phyloP scores from a whole-genome alignment of 2,888 invertebrate genomes.

The Eupsilia transversa region DNA sequence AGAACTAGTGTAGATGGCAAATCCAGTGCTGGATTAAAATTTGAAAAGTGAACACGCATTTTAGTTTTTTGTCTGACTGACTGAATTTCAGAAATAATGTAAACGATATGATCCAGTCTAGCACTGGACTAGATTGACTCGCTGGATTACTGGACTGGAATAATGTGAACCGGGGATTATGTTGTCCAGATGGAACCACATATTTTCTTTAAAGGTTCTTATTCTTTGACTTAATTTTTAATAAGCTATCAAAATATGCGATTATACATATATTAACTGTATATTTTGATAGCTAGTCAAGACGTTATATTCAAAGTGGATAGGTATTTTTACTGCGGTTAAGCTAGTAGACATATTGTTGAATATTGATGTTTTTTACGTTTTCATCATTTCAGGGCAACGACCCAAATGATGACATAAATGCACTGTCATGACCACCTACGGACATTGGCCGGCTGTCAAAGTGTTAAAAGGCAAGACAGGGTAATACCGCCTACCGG shows the following conservation, averaged over 20 bases:
- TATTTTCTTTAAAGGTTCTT: background rate
- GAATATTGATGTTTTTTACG: background rate
- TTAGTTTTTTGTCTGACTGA: too few relatives aligned
- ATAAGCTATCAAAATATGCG: background rate
- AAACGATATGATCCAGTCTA: too few relatives aligned
- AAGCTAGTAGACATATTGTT: background rate
- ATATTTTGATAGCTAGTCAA: too few relatives aligned
- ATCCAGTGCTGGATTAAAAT: too few relatives aligned
- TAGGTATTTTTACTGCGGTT: background rate
- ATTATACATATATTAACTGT: too few relatives aligned
- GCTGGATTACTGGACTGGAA: too few relatives aligned
- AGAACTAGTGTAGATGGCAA: too few relatives aligned
- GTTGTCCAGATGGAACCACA: background rate
- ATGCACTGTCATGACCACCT: constrained; percentile 18
- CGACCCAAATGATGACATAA: constrained; percentile 45
- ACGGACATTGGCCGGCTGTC: too few relatives aligned
- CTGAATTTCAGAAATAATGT: too few relatives aligned
- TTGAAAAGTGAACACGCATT: too few relatives aligned
- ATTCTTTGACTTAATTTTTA: background rate
- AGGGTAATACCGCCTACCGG: background rate
- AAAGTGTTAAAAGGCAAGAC: constrained; percentile 1
- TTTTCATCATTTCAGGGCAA: constrained; percentile 10
- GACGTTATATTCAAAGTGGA: background rate
- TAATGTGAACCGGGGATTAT: background rate
- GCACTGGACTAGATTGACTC: too few relatives aligned